Conservation (phyloP, 2,113 vertebrate genomes). For the Chiloscyllium plagiosum region DNA sequence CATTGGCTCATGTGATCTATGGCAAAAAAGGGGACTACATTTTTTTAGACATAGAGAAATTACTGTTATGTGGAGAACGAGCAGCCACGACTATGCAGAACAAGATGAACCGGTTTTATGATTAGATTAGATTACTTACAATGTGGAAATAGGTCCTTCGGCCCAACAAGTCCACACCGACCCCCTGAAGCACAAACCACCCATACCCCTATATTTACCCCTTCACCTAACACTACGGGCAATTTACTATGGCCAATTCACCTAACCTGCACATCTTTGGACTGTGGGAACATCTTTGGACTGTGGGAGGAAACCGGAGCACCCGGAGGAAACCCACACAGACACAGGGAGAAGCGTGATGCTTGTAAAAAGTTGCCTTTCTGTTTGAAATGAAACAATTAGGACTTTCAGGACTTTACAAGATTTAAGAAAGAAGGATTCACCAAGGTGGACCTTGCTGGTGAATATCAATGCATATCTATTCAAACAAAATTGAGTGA, state of each 20-base stretch:
- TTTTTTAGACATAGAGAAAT: neutral
- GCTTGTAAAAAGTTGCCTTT: neutral
- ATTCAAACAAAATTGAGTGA: neutral
- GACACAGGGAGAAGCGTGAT: neutral
- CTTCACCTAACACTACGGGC: too few relatives aligned
- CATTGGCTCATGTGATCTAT: neutral
- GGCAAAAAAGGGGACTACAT: neutral
- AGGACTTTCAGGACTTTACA: neutral
- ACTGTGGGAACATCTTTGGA: too few relatives aligned
- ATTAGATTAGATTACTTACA: neutral
- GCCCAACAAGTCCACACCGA: too few relatives aligned
- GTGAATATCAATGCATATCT: neutral
- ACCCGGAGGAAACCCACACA: too few relatives aligned
- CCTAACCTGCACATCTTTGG: too few relatives aligned
- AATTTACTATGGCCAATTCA: too few relatives aligned
- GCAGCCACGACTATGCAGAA: neutral
- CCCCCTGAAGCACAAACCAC: too few relatives aligned
- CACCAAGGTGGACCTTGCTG: neutral
- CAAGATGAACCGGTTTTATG: neutral
- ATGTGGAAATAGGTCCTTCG: too few relatives aligned
- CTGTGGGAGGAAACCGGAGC: too few relatives aligned
- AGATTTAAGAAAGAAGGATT: neutral
- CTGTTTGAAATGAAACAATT: neutral
- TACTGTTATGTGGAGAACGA: neutral
- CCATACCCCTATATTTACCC: too few relatives aligned